Base-by-base conservation (phyloP, 2,797 vertebrate genomes). In the Galaxias olidus region DNA sequence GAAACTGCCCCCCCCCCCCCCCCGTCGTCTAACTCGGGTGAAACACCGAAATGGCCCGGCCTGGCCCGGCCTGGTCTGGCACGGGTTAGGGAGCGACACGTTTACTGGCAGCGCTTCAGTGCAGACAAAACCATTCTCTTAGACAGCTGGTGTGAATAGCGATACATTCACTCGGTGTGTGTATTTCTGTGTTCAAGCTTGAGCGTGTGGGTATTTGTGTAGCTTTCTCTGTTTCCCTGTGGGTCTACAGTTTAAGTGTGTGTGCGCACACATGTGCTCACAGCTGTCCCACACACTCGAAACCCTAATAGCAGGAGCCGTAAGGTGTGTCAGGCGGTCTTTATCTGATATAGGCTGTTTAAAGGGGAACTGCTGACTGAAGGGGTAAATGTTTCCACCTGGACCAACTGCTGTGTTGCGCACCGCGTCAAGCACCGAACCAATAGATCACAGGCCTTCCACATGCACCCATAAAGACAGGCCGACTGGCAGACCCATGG, bases 261-360 rank as follows among this genome's bases (percentile, higher is more conserved):
- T 57, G 44, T 70, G n/a, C 50, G 65, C 46, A 52, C 63, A 63
- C 68, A 47, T 65, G 62, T 52, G 4, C 10, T 56, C 44, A 55
- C 53, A 56, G 60, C 68, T 57, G 72, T 57, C 50, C 45, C 43
- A 63, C 56, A 63, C 61, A 61, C 51, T 41, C 17, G 4, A 63
- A 54, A 75, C 68, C 75, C 59, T 77, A 85, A 86, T 83, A 84
- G 61, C 59, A 77, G 72, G 63, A 69, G 66, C 56, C 67, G 44
- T 11, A 65, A 78, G 76, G 74, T 82, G 75, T 55, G 74, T 80
- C 68, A 46, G 77, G 10, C 69, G 55, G 63, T 66, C 73, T 77
- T 78, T 75, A 79, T 83, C 78, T 80, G 77, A 82, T 86, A 77
- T 82, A 81, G 69, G 73, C 64, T 73, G 78, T 83, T 84, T 72